Percentiles rank a stretch among this genome's conserved stretches.
phyloP scores from a whole-genome alignment of 2,113 vertebrate genomes.

The Microtus ochrogaster region DNA sequence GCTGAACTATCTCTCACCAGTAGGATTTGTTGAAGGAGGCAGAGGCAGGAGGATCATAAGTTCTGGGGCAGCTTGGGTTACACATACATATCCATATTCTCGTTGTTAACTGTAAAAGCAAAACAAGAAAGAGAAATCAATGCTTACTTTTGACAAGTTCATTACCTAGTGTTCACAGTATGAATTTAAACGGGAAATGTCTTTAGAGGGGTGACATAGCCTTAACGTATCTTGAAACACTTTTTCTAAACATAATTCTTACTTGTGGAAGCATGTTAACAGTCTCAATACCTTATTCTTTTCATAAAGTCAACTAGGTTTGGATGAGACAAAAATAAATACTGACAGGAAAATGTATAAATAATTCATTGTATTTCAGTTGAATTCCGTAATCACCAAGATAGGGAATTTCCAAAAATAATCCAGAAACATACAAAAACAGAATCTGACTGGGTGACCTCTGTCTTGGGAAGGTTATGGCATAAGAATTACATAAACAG shows the following conservation, averaged over 20 bases:
- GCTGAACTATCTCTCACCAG: no score
- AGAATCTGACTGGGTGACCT: background rate
- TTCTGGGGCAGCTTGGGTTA: no score
- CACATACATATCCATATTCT: background rate
- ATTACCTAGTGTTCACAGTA: background rate
- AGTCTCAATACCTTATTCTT: background rate
- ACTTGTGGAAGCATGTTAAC: background rate
- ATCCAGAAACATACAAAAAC: background rate
- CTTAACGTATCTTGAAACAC: background rate
- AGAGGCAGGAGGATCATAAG: no score
- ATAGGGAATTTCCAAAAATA: background rate
- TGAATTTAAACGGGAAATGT: background rate
- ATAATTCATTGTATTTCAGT: constrained; percentile 12
- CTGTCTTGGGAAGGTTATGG: background rate
- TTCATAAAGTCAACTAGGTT: background rate
- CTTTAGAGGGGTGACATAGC: background rate
- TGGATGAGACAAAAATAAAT: background rate
- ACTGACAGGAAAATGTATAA: background rate
- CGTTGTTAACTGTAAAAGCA: background rate
- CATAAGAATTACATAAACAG: background rate
- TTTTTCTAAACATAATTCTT: background rate
- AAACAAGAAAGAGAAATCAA: background rate
- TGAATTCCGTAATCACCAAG: background rate
- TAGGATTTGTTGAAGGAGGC: no score
- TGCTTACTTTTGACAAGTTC: background rate